Percentiles rank a stretch among this genome's conserved stretches.
phyloP scores from a whole-genome alignment of 2,113 vertebrate genomes.

The Hippopotamus amphibius region DNA sequence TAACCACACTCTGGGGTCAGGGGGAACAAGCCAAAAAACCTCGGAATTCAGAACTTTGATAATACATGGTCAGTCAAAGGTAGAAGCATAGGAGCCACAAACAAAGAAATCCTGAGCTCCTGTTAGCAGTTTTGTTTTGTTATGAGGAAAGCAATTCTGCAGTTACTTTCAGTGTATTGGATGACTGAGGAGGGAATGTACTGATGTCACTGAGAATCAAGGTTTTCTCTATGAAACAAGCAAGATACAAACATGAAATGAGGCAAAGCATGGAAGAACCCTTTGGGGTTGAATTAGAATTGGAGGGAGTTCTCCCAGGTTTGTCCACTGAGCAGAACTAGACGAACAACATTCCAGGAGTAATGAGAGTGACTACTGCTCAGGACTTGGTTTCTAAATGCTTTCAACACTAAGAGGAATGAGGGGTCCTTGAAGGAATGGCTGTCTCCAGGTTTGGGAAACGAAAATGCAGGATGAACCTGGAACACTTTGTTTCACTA shows the following conservation, averaged over 20 bases:
- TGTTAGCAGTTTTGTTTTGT: background rate
- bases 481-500: background rate
- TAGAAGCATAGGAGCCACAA: background rate
- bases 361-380: background rate
- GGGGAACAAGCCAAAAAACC: background rate
- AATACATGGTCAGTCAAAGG: background rate
- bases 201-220: background rate
- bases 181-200: background rate
- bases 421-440: background rate
- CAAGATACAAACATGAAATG: background rate
- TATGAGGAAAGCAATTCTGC: background rate
- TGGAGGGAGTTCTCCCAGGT: background rate
- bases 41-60: background rate
- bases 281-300: background rate
- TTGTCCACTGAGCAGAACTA: background rate
- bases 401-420: background rate
- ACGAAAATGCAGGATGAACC: background rate
- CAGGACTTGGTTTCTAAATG: background rate
- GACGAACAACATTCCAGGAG: accelerated
- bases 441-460: background rate
- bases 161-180: background rate
- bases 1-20: background rate
- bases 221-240: background rate
- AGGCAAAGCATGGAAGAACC: background rate
- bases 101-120: background rate